Evolutionary conservation across 2,888 invertebrate genomes (phyloP).

Genomic region (Aleiodes alternator): DNA sequence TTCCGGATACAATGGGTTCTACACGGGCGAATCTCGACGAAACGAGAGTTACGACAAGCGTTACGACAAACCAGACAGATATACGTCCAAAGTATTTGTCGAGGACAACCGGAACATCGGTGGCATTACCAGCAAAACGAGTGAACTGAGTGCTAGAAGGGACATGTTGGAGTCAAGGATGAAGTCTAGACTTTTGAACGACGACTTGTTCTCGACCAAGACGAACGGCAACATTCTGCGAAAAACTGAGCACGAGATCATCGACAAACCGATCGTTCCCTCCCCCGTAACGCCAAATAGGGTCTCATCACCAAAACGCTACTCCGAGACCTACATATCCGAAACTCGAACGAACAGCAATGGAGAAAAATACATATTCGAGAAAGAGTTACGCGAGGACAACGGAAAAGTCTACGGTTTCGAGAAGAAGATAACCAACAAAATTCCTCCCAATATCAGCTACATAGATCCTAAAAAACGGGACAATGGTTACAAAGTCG

Average conservation of each 20-base stretch:
- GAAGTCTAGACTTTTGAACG: conserved; percentile 79
- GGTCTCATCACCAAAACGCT: conserved; percentile 70
- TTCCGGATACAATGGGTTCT: conserved; percentile 65
- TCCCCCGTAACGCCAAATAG: conserved; percentile 70
- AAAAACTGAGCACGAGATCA: conserved; percentile 70
- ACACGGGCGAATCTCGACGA: conserved; percentile 60
- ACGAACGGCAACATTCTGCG: conserved; percentile 62
- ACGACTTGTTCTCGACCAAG: conserved; percentile 69
- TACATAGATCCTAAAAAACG: conserved; percentile 70
- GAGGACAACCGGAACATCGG: conserved; percentile 63
- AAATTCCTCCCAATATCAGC: conserved; percentile 76
- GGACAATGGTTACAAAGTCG: conserved; percentile 67
- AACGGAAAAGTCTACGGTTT: conserved; percentile 73
- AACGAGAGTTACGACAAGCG: conserved; percentile 63
- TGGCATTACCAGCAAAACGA: conserved; percentile 69
- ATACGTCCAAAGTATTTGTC: conserved; percentile 74
- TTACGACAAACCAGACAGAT: conserved; percentile 68
- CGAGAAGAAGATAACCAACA: conserved; percentile 76
- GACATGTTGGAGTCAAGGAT: conserved; percentile 87
- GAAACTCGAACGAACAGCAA: conserved; percentile 71
- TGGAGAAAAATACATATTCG: conserved; percentile 72
- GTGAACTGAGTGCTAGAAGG: conserved; percentile 83
- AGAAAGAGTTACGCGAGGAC: conserved; percentile 73
- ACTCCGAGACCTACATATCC: conserved; percentile 71
- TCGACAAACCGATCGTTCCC: conserved; percentile 72